Conservation (phyloP, 2,888 invertebrate genomes). For the Hydropsyche betteni region DNA sequence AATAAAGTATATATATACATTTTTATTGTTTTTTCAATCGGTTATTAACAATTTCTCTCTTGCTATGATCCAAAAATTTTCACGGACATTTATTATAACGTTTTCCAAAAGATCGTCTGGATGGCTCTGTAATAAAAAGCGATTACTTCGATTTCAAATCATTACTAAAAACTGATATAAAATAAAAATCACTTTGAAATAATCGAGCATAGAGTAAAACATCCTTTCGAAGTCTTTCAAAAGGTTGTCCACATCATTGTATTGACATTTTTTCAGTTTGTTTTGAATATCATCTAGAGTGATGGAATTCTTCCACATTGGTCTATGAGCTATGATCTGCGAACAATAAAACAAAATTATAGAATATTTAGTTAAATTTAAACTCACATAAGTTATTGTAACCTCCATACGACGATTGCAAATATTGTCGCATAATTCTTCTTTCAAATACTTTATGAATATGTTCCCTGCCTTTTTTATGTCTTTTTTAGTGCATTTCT, state of each 20-base stretch:
- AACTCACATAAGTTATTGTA: neutral
- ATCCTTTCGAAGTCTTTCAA: slow-evolving; percentile 26
- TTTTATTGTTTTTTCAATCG: neutral
- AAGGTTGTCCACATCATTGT: neutral
- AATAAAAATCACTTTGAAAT: neutral
- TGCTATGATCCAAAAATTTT: slow-evolving; percentile 7
- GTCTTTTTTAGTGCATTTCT: neutral
- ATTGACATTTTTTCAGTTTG: slow-evolving; percentile 28
- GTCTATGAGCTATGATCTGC: neutral
- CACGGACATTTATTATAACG: neutral
- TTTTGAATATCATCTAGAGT: neutral
- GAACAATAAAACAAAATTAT: neutral
- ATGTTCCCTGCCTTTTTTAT: slow-evolving; percentile 3
- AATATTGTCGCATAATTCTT: neutral
- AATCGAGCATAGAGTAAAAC: slow-evolving; percentile 22
- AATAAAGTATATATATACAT: slow-evolving; percentile 18
- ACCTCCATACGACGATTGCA: neutral
- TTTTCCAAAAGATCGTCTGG: neutral
- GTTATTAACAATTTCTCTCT: neutral
- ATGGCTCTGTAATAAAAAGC: neutral
- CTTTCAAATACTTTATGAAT: neutral
- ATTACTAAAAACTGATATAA: too few species aligned
- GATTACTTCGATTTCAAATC: too few species aligned
- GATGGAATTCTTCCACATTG: neutral
- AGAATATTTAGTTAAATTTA: neutral